Base-by-base conservation (phyloP, 1,140 invertebrate species). In the Conopomorpha cramerella region DNA sequence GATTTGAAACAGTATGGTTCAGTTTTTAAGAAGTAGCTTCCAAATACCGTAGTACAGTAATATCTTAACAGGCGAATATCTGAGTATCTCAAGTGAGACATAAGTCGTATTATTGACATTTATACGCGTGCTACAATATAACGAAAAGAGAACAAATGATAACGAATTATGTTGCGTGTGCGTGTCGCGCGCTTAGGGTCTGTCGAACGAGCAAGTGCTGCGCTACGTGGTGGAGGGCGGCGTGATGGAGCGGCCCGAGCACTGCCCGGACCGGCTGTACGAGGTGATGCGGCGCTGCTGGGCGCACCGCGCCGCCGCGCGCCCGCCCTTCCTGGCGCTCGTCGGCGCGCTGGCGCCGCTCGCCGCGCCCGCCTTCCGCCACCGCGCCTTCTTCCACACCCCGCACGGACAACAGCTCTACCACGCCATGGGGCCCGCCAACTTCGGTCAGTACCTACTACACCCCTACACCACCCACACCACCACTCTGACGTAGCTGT, bases 201-300 rank as follows among this genome's bases (percentile, higher is more conserved):
- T 89, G 36, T 84, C 85, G 15, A 91, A 91, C 61, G 88, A 90
- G 66, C 87, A 91, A 77, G 90, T 89, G 28, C 55, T 86, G 43
- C 84, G 87, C 14, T 95, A 92, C 76, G 95, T 98, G 28, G 90
- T 92, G 37, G 89, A 92, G 41, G 92, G 93, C 7, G 90, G 90
- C 16, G 86, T 94, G 13, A 95, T 98, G 93, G 90, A 94, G 55
- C 84, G 86, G 34, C 96, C 96, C 1, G 92, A 94, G 59, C 92
- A 95, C 55, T 98, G 96, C 79, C 94, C 95, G 0, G 89, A 95
- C 40, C 84, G 88, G 48, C 73, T 98, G 49, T 95, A 93, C 66
- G 78, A 86, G 33, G 67, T 98, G 18, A 98, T 99, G 96, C 81
- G 86, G 37, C 74, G 81, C 27, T 97, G 93, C 55, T 99, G 95